Conservation (phyloP, 2,113 vertebrate species). For the Leucopternis melanops region DNA sequence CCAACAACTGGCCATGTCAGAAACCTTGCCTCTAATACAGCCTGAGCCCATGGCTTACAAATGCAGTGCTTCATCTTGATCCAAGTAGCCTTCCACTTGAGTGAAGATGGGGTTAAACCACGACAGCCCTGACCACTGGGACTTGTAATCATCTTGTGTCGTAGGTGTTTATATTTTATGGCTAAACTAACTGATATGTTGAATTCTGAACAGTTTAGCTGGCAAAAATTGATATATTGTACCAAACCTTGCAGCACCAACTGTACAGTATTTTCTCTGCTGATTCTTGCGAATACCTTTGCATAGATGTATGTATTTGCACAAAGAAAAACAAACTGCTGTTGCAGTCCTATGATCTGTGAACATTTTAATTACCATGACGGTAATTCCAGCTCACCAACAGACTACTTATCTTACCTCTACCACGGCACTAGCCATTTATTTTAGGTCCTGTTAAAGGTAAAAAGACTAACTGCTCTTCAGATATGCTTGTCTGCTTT, state of each 20-base stretch:
- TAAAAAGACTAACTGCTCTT: slow-evolving; percentile 21
- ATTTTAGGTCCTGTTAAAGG: slow-evolving; percentile 31
- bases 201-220: neutral
- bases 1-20: neutral
- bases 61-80: neutral
- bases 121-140: neutral
- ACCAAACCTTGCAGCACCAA: neutral
- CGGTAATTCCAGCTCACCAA: neutral
- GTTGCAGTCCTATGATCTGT: neutral
- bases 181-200: neutral
- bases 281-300: neutral
- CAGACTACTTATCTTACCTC: slow-evolving; percentile 9
- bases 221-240: neutral
- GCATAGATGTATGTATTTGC: neutral
- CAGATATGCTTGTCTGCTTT: neutral
- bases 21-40: neutral
- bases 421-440: neutral
- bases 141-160: neutral
- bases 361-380: neutral
- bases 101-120: neutral
- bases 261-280: neutral
- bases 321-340: slow-evolving; percentile 20
- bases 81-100: neutral
- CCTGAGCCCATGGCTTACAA: neutral
- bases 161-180: neutral